Percentiles rank a stretch among this genome's conserved stretches.
Conservation (phyloP, 2,797 vertebrate species). For the Mallotus villosus region DNA sequence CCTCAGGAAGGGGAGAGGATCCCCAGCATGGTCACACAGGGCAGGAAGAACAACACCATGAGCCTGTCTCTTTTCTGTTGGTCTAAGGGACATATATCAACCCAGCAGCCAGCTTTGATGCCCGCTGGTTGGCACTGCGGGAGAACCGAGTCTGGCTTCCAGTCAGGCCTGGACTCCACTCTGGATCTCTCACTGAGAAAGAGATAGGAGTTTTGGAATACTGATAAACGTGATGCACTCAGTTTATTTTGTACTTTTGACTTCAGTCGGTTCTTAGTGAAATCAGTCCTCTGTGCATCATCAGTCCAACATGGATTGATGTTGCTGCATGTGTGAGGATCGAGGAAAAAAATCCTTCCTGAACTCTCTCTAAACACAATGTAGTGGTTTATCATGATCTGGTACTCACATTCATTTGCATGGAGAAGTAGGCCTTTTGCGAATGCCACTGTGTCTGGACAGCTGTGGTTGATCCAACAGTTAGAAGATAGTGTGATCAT, state of each 20-base stretch:
- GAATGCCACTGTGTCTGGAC: background rate
- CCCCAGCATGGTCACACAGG: background rate
- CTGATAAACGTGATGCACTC: too few species aligned
- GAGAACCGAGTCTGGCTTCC: background rate
- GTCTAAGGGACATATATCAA: conserved; percentile 11
- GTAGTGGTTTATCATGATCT: background rate
- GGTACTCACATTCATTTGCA: background rate
- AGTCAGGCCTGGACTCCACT: background rate
- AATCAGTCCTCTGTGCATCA: too few species aligned
- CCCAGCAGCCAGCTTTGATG: background rate
- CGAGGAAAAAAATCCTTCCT: too few species aligned
- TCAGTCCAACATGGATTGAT: too few species aligned
- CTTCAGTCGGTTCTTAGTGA: too few species aligned
- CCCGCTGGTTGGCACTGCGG: background rate
- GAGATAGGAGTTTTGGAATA: too few species aligned
- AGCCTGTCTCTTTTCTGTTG: background rate
- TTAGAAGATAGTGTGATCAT: conserved; percentile 1
- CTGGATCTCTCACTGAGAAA: background rate
- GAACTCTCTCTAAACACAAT: background rate
- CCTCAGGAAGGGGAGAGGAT: conserved; percentile 1
- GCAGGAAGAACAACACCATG: conserved; percentile 13
- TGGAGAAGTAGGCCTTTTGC: background rate
- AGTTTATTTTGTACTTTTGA: too few species aligned
- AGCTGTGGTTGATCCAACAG: conserved; percentile 4
- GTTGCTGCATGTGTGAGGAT: background rate